Conservation (phyloP, 2,113 vertebrate species). For the Laticauda laticaudata region DNA sequence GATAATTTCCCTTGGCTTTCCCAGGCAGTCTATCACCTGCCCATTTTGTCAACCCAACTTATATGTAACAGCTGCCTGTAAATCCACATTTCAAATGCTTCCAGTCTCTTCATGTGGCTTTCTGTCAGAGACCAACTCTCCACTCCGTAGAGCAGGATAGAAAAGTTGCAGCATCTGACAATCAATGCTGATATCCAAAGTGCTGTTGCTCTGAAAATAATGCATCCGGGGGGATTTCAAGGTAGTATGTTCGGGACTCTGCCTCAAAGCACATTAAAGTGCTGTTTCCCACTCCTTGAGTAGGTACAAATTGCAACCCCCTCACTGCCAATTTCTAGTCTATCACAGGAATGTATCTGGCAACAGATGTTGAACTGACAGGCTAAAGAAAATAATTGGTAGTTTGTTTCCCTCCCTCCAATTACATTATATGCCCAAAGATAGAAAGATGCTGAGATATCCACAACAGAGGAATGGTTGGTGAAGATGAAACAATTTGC, state of each 20-base stretch:
- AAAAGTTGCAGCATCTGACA: no score
- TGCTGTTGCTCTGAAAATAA: neutral
- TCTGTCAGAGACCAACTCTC: no score
- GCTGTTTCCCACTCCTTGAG: neutral
- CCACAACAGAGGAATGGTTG: neutral
- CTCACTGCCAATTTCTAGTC: neutral
- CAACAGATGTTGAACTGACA: neutral
- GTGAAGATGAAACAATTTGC: neutral
- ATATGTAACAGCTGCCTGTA: no score
- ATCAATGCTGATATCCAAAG: neutral
- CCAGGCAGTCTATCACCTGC: no score
- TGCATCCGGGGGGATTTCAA: neutral
- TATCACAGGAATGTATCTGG: neutral
- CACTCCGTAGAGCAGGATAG: no score
- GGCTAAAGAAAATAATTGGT: neutral
- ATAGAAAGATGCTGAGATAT: neutral
- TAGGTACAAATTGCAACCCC: neutral
- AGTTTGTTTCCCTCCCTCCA: neutral
- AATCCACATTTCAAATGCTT: no score
- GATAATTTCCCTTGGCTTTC: no score
- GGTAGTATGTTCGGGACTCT: neutral
- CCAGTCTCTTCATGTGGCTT: no score
- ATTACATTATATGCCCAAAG: neutral
- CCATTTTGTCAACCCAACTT: no score
- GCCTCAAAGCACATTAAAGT: neutral